Evolutionary conservation across 2,113 vertebrate genomes (phyloP).

Genomic region (Saiga tatarica): DNA sequence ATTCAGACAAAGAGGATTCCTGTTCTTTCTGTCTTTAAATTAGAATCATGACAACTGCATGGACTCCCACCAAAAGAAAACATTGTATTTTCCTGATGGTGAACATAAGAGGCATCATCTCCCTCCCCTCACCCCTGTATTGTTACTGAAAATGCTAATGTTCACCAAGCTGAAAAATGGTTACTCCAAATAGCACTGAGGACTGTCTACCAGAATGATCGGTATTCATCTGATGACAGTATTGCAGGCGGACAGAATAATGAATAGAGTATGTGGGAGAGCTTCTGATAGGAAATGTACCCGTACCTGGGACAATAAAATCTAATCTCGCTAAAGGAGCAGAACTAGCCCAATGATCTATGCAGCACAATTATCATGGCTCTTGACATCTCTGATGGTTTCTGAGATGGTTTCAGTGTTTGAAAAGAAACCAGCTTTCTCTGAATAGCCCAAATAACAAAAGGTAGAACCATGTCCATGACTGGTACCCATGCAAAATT

Average conservation of each 20-base stretch:
- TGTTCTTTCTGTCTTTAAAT: neutral
- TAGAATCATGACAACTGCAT: neutral
- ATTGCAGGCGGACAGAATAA: neutral
- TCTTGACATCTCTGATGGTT: neutral
- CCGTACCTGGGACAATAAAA: conserved; percentile 52
- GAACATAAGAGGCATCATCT: neutral
- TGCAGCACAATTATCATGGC: neutral
- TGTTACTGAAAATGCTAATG: neutral
- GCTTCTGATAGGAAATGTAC: conserved; percentile 1
- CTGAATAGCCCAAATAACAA: neutral
- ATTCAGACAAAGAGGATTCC: neutral
- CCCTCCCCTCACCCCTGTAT: neutral
- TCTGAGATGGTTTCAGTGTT: conserved; percentile 29
- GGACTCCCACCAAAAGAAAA: neutral
- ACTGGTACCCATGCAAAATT: neutral
- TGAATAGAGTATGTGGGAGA: neutral
- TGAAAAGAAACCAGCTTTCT: conserved; percentile 39
- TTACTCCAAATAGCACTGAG: neutral
- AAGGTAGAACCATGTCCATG: neutral
- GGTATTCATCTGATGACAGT: conserved; percentile 28
- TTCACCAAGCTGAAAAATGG: neutral
- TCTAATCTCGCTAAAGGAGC: conserved; percentile 55
- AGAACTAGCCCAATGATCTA: conserved; percentile 44
- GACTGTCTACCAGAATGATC: neutral
- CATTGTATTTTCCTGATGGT: neutral